Percentiles rank a stretch among this genome's conserved stretches.
Evolutionary conservation across 2,797 vertebrate genomes (phyloP).

Genomic region (Paedocypris micromegethes): DNA sequence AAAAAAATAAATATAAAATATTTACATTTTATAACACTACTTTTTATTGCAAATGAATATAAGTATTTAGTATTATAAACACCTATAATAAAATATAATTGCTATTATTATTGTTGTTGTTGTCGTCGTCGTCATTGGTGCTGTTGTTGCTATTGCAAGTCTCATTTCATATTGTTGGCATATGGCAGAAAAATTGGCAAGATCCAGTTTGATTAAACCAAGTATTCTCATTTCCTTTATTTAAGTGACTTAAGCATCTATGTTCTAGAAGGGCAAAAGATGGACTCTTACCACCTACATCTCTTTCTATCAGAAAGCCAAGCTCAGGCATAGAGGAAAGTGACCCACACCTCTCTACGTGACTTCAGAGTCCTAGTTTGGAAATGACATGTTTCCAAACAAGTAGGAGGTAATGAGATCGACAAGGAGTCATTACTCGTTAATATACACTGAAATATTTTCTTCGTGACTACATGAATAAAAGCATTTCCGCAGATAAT

Average conservation of each 20-base stretch:
- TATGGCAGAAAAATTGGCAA: too few species aligned
- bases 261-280: not conserved
- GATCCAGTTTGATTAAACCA: too few species aligned
- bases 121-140: too few species aligned
- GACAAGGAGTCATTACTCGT: slow-evolving; percentile 14
- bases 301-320: slow-evolving; percentile 5
- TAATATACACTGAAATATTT: slow-evolving; percentile 3
- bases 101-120: too few species aligned
- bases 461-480: slow-evolving; percentile 9
- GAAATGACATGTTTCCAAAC: slow-evolving; percentile 11
- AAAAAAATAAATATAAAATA: too few species aligned
- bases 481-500: slow-evolving; percentile 11
- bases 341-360: not conserved
- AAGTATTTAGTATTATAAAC: too few species aligned
- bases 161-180: too few species aligned
- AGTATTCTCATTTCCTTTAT: not conserved
- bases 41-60: too few species aligned
- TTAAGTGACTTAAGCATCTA: not conserved
- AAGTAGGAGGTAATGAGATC: slow-evolving; percentile 19
- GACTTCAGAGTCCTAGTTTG: not conserved
- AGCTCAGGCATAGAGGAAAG: not conserved
- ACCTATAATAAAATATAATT: too few species aligned
- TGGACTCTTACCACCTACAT: slow-evolving; percentile 4
- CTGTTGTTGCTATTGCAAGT: too few species aligned
- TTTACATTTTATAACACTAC: too few species aligned